Base-by-base conservation (phyloP, 2,888 invertebrate species). In the Xylocampa areola region DNA sequence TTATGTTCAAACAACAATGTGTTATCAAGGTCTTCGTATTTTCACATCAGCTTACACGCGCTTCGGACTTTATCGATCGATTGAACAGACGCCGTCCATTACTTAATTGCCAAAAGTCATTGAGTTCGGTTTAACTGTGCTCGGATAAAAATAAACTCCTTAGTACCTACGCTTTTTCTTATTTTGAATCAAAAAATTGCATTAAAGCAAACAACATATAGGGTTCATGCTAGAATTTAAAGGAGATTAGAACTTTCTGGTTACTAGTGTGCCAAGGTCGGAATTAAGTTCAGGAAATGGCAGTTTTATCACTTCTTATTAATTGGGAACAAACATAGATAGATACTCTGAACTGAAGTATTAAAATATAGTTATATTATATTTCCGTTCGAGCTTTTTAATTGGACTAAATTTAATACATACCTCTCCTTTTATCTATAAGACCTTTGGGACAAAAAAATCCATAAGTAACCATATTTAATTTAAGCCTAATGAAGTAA, bases 51-150 rank as follows among this genome's bases (percentile, higher is more conserved):
- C 35, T 54, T 32, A 41, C 41, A 47, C 41, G 30, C 43, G 51
- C 54, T 30, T 49, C 63, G 51, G 45, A 16, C 27, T 40, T 27
- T 41, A 76, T 77, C 77, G 77, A 79, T 77, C 80, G 72, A 17
- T 37, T 32, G 27, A 33, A 67, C 54, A 65, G 66, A 60, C 68
- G 52, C 57, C 43, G 50, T 81, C 83, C 83, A 84, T 84, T 84
- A 83, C 80, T 75, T 84, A 82, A 84, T 84, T 83, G 77, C 58
- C 55, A 68, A 80, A 80, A 79, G 72, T 76, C 57, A 72, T 76
- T 62, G 73, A 76, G 65, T 68, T n/a, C 65, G 49, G 37, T 61
- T 53, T 61, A 53, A 37, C 43, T 53, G 40, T 27, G 45, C 52
- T 53, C 23, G 37, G 36, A 50, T 59, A 60, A 54, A 53, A 49